Conservation (phyloP, 2,797 vertebrate species). For the Lacerta bilineata region DNA sequence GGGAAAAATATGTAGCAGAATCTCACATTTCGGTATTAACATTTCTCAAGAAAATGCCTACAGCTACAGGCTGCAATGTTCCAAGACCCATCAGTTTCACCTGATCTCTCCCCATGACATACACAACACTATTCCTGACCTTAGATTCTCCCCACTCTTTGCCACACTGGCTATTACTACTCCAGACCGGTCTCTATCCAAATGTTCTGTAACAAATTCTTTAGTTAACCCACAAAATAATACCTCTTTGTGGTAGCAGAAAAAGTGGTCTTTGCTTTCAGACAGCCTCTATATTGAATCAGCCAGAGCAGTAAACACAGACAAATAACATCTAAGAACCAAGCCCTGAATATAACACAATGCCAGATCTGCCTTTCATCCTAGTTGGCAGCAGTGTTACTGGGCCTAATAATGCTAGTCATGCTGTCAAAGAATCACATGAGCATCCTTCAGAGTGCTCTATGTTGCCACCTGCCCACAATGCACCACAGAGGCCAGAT, state of each 20-base stretch:
- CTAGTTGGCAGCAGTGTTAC: neutral
- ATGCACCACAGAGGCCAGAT: neutral
- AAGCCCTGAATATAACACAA: neutral
- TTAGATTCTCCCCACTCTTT: constrained; percentile 1
- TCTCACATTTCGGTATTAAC: neutral
- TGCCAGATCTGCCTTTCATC: neutral
- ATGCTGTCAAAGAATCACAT: neutral
- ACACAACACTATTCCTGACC: neutral
- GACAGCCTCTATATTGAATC: neutral
- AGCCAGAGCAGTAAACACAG: neutral
- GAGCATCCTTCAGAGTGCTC: neutral
- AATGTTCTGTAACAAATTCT: neutral
- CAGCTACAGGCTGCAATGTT: neutral
- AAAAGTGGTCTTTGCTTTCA: neutral
- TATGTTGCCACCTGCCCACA: neutral
- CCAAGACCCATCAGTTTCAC: neutral
- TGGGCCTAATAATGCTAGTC: neutral
- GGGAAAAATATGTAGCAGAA: neutral
- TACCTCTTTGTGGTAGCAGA: neutral
- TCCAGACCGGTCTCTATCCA: neutral
- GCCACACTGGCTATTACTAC: neutral
- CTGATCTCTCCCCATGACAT: neutral
- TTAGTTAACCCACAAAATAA: neutral
- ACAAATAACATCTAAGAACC: neutral
- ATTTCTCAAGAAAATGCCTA: neutral